Evolutionary conservation across 2,888 invertebrate genomes (phyloP).

Genomic region (Thereva unica): DNA sequence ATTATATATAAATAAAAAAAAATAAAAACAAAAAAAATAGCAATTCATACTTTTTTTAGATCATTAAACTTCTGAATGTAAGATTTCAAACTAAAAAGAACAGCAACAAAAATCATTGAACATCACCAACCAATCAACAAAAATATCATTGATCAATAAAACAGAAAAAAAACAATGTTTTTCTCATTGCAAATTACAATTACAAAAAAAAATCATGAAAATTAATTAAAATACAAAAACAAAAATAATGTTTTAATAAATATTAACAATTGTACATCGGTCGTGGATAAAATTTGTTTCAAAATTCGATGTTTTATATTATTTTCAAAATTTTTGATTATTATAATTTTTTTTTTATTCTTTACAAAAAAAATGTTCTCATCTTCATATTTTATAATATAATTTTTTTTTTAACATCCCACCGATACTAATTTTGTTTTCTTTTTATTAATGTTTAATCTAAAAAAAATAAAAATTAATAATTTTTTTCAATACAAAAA

Average conservation of each 20-base stretch:
- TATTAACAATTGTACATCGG: slow-evolving; percentile 21
- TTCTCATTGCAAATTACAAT: too few species aligned
- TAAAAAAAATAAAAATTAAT: too few species aligned
- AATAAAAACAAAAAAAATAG: slow-evolving; percentile 16
- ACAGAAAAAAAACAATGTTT: too few species aligned
- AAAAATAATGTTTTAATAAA: slow-evolving; percentile 17
- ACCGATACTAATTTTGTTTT: slow-evolving; percentile 28
- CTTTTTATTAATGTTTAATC: too few species aligned
- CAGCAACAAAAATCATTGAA: too few species aligned
- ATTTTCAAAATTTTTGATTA: neutral
- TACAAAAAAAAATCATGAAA: neutral
- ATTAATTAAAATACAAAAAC: slow-evolving; percentile 1
- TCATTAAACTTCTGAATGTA: neutral
- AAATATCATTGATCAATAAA: too few species aligned
- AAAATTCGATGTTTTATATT: neutral
- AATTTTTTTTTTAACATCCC: slow-evolving; percentile 33
- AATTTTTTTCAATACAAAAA: too few species aligned
- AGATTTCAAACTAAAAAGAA: too few species aligned
- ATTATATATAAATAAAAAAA: slow-evolving; percentile 14
- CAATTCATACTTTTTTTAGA: slow-evolving; percentile 9
- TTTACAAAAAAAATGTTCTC: neutral
- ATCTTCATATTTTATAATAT: slow-evolving; percentile 6
- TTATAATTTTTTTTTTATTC: too few species aligned
- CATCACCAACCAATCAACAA: too few species aligned
- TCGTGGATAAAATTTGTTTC: slow-evolving; percentile 28